Base-by-base conservation (phyloP, 1,140 invertebrate species). In the Penaeus chinensis region DNA sequence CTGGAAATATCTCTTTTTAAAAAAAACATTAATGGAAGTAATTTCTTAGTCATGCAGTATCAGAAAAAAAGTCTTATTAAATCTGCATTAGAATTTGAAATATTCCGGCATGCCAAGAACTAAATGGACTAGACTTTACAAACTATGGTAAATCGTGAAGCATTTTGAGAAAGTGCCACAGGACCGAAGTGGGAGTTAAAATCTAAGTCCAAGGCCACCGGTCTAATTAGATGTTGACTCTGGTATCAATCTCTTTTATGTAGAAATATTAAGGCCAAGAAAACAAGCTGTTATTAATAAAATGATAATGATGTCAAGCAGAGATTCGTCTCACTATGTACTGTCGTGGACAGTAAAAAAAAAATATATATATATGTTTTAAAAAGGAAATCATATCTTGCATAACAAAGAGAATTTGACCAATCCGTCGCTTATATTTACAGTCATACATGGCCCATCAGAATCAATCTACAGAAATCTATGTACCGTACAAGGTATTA, bases 391-490 rank as follows among this genome's bases (percentile, higher is more conserved):
- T 54, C 54, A 54, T 54, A 54, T 54, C 54, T 54, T 54, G 54
- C 54, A 54, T 54, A 54, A 54, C 77, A 79, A 61, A 79, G 42
- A 78, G 54, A 79, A 60, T 27, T 79, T 79, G 77, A 79, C 77
- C 27, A 79, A 61, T 60, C 42, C 61, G 77, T 79, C 77, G 54
- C 77, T 24, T 79, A 79, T 27, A 79, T 79, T 54, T 37, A 79
- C 76, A 78, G 47, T 79, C 47, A 22, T 37, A 79, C n/a, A 79
- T 79, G 37, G 61, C 61, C 22, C 22, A 16, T 60, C 61, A n/a
- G 20, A 60, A 18, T 79, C 32, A 60, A 20, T 79, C 77, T 79
- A 79, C 77, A 54, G 22, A 79, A 16, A 79, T 79, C 77, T 79
- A 79, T 79, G 77, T 79, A 79, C 77, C 61, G 77, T 79, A 79